These are phyloP conservation scores for Thelaira solivaga DNA, from an alignment of 2,888 invertebrate genomes.

Conservation along the genomic window DNA sequence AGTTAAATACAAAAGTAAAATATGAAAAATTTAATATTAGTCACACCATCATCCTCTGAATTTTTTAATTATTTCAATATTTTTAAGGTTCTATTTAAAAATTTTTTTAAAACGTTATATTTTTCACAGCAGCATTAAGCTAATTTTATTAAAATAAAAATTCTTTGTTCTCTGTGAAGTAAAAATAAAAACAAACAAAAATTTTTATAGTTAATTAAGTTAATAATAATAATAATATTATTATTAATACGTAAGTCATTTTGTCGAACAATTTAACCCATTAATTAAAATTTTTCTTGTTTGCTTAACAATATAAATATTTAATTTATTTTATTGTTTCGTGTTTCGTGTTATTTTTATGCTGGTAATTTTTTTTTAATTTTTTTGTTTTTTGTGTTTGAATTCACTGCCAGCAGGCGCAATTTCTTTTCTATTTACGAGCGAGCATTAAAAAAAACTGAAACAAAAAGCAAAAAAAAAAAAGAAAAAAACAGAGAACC, in stretches of 20 bases:
- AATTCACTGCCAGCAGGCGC: slow-evolving; percentile 38
- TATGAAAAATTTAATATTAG: too few species aligned
- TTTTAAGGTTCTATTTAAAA: too few species aligned
- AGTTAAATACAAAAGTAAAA: too few species aligned
- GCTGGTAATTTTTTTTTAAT: background rate
- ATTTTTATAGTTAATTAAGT: slow-evolving; percentile 37
- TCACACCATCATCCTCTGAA: too few species aligned
- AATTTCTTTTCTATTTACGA: slow-evolving; percentile 50
- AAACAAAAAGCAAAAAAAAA: slow-evolving; percentile 6
- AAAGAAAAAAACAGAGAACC: background rate
- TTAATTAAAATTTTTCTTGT: slow-evolving; percentile 58
- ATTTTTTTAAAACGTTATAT: too few species aligned
- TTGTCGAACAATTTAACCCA: slow-evolving; percentile 60
- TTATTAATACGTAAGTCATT: slow-evolving; percentile 53
- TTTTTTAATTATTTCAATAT: too few species aligned
- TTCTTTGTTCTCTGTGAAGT: background rate
- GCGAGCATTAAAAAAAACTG: too few species aligned
- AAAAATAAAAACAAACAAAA: background rate
- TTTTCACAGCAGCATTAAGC: too few species aligned
- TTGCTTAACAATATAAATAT: slow-evolving; percentile 58
- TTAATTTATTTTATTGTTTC: slow-evolving; percentile 60
- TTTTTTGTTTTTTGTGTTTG: too few species aligned
- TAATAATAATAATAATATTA: slow-evolving; percentile 43
- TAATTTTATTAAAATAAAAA: too few species aligned
- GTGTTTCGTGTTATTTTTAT: background rate